Conservation (phyloP, 1,140 invertebrate species). For the Diorhabda carinulata region DNA sequence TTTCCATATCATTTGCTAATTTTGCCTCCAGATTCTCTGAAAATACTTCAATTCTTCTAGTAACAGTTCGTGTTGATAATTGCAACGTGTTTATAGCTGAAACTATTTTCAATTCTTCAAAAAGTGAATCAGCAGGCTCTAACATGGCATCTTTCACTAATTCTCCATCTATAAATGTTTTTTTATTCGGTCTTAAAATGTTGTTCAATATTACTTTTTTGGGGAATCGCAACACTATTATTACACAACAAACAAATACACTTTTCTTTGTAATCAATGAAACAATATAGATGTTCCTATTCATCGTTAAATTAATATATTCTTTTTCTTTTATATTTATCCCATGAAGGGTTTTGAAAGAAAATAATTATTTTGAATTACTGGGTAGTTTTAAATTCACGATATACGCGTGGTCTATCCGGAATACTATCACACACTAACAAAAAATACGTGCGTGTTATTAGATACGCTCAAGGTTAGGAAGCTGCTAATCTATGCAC, state of each 20-base stretch:
- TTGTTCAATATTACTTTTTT: background rate
- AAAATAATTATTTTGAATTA: background rate
- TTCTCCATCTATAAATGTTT: slow-evolving; percentile 4
- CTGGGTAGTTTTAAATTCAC: background rate
- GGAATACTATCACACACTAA: background rate
- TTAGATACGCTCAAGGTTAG: background rate
- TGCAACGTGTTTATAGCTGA: no score
- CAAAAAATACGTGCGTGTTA: background rate
- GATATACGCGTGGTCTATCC: slow-evolving; percentile 8
- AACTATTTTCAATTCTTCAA: no score
- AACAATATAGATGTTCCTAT: slow-evolving; percentile 16
- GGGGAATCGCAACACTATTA: background rate
- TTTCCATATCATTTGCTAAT: no score
- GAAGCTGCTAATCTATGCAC: background rate
- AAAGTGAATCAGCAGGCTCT: no score
- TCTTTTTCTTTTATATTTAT: background rate
- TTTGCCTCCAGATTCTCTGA: no score
- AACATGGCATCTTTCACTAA: slow-evolving; percentile 6
- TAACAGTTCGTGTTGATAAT: no score
- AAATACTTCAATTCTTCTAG: no score
- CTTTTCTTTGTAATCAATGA: slow-evolving; percentile 6
- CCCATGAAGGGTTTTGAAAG: background rate
- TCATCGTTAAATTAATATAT: background rate
- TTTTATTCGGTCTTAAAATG: slow-evolving; percentile 4
- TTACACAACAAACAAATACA: slow-evolving; percentile 8